Evolutionary conservation across 1,140 invertebrate genomes (phyloP).

Genomic region (Plectrocnemia conspersa): DNA sequence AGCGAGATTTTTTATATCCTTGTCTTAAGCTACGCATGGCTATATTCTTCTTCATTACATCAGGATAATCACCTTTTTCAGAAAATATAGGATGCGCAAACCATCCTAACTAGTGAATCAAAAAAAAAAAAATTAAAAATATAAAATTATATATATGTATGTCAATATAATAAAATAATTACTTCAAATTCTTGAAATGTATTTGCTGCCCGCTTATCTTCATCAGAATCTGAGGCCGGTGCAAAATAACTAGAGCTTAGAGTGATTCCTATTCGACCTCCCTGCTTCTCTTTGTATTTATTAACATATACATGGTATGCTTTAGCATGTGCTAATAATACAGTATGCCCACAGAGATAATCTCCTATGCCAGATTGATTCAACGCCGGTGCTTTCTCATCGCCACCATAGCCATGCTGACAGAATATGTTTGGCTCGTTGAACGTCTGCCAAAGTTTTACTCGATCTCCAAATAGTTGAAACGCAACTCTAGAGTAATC

Average conservation of each 20-base stretch:
- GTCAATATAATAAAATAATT: slow-evolving; percentile 9
- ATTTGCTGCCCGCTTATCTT: slow-evolving; percentile 48
- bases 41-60: slow-evolving; percentile 55
- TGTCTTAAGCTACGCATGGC: slow-evolving; percentile 52
- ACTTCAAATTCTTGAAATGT: slow-evolving; percentile 43
- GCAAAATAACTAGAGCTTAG: slow-evolving; percentile 49
- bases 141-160: slow-evolving; percentile 4
- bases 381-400: slow-evolving; percentile 32
- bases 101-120: slow-evolving; percentile 52
- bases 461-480: slow-evolving; percentile 41
- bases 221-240: slow-evolving; percentile 39
- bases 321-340: slow-evolving; percentile 42
- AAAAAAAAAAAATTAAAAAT: slow-evolving; percentile 23
- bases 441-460: slow-evolving; percentile 48
- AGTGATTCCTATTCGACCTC: slow-evolving; percentile 50
- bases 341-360: slow-evolving; percentile 42
- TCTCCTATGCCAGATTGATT: slow-evolving; percentile 40
- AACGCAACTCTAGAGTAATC: slow-evolving; percentile 46
- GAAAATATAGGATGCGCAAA: slow-evolving; percentile 60
- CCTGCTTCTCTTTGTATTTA: slow-evolving; percentile 39
- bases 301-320: slow-evolving; percentile 46
- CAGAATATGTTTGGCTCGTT: slow-evolving; percentile 49
- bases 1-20: slow-evolving; percentile 51
- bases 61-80: slow-evolving; percentile 58
- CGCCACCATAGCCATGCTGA: slow-evolving; percentile 39